Evolutionary conservation across 2,113 vertebrate genomes (phyloP).

Genomic region (Alectura lathami): DNA sequence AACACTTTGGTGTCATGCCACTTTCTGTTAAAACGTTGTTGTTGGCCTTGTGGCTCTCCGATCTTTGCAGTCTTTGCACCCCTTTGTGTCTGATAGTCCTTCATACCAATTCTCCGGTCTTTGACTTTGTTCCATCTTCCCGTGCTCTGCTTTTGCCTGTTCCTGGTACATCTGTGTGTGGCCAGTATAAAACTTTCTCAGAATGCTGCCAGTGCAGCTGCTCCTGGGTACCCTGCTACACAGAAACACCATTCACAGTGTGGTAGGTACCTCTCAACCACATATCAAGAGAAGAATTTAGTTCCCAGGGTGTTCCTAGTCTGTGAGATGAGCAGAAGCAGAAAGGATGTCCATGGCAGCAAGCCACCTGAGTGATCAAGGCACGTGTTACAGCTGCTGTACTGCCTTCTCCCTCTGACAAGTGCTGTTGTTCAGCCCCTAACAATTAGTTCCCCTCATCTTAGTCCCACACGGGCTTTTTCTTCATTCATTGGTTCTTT

Average conservation of each 20-base stretch:
- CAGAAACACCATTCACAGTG: background rate
- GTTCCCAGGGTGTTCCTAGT: background rate
- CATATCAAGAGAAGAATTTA: background rate
- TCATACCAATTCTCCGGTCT: background rate
- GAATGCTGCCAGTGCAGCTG: background rate
- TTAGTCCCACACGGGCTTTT: background rate
- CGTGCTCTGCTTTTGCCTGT: background rate
- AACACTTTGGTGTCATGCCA: slow-evolving; percentile 22
- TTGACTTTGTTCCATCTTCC: background rate
- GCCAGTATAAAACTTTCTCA: fast-evolving
- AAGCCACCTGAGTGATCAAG: background rate
- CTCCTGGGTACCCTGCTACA: fast-evolving
- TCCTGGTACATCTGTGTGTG: background rate
- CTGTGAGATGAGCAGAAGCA: background rate
- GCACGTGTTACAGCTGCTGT: fast-evolving
- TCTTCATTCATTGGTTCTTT: background rate
- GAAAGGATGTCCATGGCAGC: background rate
- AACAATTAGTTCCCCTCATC: background rate
- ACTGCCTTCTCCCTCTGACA: background rate
- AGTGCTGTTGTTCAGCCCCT: background rate
- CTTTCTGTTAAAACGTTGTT: slow-evolving; percentile 10
- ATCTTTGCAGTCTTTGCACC: background rate
- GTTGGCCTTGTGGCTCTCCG: slow-evolving; percentile 8
- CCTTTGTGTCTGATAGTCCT: background rate
- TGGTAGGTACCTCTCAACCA: background rate